phyloP scores from a whole-genome alignment of 1,140 invertebrate genomes.

The Musca domestica region DNA sequence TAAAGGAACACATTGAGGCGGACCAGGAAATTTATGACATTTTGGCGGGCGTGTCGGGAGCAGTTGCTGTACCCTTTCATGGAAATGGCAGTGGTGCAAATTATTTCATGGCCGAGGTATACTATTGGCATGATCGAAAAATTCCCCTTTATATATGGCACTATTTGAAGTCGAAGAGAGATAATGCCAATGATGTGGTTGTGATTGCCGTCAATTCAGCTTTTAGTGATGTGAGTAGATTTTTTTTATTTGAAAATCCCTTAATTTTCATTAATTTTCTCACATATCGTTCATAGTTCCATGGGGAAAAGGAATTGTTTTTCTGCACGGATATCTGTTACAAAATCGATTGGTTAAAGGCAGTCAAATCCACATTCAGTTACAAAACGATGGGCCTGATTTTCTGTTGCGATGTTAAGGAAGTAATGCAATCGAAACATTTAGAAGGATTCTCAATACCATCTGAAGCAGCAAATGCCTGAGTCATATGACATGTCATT shows the following conservation, averaged over 20 bases:
- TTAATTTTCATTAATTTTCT: background rate
- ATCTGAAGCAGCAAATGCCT: too few relatives aligned
- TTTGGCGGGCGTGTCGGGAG: too few relatives aligned
- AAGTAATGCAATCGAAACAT: background rate
- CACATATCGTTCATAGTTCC: background rate
- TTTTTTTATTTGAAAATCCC: too few relatives aligned
- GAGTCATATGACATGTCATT: too few relatives aligned
- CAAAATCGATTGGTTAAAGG: background rate
- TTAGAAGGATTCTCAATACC: background rate
- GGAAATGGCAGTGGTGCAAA: too few relatives aligned
- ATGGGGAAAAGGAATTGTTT: background rate
- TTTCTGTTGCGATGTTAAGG: background rate
- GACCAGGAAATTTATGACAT: too few relatives aligned
- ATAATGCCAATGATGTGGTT: background rate
- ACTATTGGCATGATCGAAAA: too few relatives aligned
- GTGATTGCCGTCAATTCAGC: background rate
- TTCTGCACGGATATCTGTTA: background rate
- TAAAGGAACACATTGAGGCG: too few relatives aligned
- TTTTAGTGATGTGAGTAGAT: background rate
- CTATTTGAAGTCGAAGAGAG: background rate
- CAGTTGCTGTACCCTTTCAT: too few relatives aligned
- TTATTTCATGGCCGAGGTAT: too few relatives aligned
- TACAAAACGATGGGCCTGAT: background rate
- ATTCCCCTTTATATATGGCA: too few relatives aligned
- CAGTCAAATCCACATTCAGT: background rate